Base-by-base conservation (phyloP, 1,140 invertebrate genomes). In the Ylistrum balloti region DNA sequence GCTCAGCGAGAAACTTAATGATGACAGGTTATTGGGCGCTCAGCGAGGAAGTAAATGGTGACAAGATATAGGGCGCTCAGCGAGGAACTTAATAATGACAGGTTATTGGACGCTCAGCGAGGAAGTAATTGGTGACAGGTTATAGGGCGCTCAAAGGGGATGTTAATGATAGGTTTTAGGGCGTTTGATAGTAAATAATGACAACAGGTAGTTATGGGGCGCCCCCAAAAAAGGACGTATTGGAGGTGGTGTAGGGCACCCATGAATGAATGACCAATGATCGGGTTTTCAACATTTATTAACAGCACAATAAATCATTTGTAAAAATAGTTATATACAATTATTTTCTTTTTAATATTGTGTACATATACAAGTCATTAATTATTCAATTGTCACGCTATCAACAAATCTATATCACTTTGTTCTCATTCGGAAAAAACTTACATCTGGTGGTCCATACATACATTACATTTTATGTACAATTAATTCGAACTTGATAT, bases 291-390 rank as follows among this genome's bases (percentile, higher is more conserved):
- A 74, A 74, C 56, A n/a, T 28, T n/a, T 28, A 28, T 74, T 5
- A 28, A 74, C 56, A 74, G 56, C 15, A 74, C 56, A 74, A 74
- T 74, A 5, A 74, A n/a, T 74, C n/a, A 5, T 22, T 74, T 74
- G 56, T 28, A 74, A 74, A 74, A 74, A 74, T 74, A 74, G 56
- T n/a, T 74, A 74, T 74, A 5, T 74, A 74, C 56, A 74, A 11
- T 74, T 74, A 74, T 74, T 74, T 28, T n/a, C 56, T 28, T 74
- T 7, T 74, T 28, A 38, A 7, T 13, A 38, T 7, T 38, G 13
- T 38, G 13, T 38, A 38, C 13, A 38, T 38, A 38, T 38, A 38
- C 56, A 74, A 74, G 11, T 74, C n/a, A 74, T 45, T 13, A 45
- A 45, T 45, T 17, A 56, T 74, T 74, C 56, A 28, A 74, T 28